Base-by-base conservation (phyloP, 2,888 invertebrate species). In the Oasisia sp. region DNA sequence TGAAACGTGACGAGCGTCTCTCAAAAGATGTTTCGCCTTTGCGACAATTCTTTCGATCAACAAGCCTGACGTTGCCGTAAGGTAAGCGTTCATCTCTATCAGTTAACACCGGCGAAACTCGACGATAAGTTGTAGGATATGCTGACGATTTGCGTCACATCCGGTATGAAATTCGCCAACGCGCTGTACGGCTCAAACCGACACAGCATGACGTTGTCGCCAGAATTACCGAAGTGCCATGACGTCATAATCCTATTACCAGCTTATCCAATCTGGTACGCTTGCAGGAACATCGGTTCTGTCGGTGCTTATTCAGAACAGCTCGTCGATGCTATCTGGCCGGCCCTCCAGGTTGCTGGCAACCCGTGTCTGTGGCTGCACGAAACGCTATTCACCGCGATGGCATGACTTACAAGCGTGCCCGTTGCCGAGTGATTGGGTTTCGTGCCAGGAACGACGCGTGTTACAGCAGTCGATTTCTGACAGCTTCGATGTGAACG, bases 341-440 rank as follows among this genome's bases (percentile, higher is more conserved):
- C n/a, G 27, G 74, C 74, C 74, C 19, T 74, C 74, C 74, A 19
- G 27, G 27, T 74, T 7, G n/a, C 74, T n/a, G 74, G 74, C n/a
- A 27, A 19, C 7, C 74, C 38, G 38, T 38, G 38, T 38, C 38
- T 38, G 74, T 74, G 74, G 27, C n/a, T n/a, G 27, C 27, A 27
- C n/a, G 74, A 74, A 74, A 27, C 74, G n/a, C 27, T 19, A n/a
- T 74, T 74, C 27, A 74, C 5, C 74, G 27, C 74, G n/a, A 74
- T n/a, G 74, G 74, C n/a, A 74, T 74, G 74, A 74, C 27, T 27
- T 74, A 74, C 74, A 74, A 74, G 74, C 74, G 74, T 27, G 74
- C 74, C 19, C 74, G 74, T 74, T 74, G 74, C 74, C 74, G 74
- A 74, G 74, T 74, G 74, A 74, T 74, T 74, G 74, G n/a, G n/a